Evolutionary conservation across 2,113 vertebrate genomes (phyloP).

Genomic region (Chelonoidis abingdonii): DNA sequence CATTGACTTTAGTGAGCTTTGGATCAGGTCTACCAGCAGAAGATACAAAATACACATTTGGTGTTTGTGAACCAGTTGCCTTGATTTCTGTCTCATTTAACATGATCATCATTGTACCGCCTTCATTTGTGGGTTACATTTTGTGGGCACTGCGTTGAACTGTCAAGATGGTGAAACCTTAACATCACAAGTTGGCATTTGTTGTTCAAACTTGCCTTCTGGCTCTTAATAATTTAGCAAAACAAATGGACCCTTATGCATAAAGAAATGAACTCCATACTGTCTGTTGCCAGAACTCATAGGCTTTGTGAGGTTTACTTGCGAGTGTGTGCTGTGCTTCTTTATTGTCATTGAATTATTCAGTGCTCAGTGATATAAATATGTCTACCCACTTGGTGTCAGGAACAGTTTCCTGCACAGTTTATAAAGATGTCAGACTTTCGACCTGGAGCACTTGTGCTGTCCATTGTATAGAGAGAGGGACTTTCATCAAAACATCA

Average conservation of each 20-base stretch:
- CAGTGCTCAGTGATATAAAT: background rate
- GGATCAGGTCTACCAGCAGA: background rate
- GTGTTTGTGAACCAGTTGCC: background rate
- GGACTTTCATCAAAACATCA: background rate
- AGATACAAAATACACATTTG: fast-evolving
- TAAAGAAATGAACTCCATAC: background rate
- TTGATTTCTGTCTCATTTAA: background rate
- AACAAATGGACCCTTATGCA: background rate
- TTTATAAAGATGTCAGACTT: background rate
- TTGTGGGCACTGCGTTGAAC: background rate
- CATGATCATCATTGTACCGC: background rate
- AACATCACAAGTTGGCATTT: background rate
- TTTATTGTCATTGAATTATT: background rate
- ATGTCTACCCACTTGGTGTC: background rate
- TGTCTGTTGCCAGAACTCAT: background rate
- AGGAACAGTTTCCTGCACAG: background rate
- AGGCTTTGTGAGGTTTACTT: background rate
- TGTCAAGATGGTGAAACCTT: background rate
- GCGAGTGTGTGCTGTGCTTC: background rate
- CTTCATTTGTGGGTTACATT: background rate
- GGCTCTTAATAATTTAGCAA: background rate
- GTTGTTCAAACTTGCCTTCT: background rate
- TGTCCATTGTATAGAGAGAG: background rate
- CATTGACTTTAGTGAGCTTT: background rate
- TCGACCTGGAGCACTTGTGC: background rate